phyloP scores from a whole-genome alignment of 2,888 invertebrate species.

The Imbricaverruca yamaguchii region DNA sequence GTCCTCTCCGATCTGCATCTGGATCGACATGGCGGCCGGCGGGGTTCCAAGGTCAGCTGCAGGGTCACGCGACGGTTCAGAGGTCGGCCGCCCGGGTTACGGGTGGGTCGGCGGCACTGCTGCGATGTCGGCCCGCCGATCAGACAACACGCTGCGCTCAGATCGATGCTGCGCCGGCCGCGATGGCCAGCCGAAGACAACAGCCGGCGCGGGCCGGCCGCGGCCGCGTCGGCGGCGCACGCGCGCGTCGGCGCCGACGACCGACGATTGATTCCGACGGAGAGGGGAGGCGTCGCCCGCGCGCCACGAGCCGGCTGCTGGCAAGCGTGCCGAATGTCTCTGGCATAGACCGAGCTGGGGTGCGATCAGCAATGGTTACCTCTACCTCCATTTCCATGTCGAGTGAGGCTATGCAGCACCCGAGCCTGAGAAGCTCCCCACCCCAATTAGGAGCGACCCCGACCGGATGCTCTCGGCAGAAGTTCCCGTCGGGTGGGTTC shows the following conservation, averaged over 20 bases:
- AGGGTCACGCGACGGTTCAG: neutral
- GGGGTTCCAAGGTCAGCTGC: neutral
- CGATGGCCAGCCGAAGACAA: neutral
- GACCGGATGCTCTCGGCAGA: no score
- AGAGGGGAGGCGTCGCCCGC: no score
- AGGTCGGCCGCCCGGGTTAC: neutral
- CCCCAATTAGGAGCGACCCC: no score
- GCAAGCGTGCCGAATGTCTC: no score
- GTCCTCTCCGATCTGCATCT: conserved; percentile 4
- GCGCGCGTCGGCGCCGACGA: conserved; percentile 5
- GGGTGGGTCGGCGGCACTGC: neutral
- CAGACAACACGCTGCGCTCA: neutral
- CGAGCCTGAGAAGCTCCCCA: no score
- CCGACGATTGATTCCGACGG: conserved; percentile 2
- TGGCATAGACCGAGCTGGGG: no score
- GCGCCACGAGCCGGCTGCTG: no score
- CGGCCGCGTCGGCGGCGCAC: neutral
- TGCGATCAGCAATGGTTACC: no score
- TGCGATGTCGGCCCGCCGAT: neutral
- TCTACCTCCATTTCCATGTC: no score
- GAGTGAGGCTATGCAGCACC: no score
- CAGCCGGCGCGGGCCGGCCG: neutral
- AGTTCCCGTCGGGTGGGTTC: no score
- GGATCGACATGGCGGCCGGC: neutral
- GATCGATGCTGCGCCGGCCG: neutral